Evolutionary conservation across 2,797 vertebrate species (phyloP).

Genomic region (Danio albolineatus): DNA sequence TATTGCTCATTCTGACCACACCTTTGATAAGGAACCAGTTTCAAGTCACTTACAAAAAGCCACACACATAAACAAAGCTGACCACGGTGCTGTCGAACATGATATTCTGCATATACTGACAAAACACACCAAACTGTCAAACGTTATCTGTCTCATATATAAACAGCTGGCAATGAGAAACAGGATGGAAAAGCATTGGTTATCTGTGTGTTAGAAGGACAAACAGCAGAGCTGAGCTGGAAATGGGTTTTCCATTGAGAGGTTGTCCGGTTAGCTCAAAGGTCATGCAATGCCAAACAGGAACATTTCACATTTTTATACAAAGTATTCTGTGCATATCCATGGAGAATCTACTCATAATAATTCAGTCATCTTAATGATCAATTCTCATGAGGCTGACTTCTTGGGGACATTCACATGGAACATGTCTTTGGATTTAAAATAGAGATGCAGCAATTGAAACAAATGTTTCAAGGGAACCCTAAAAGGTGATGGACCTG

Average conservation of each 20-base stretch:
- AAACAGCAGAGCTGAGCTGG: conserved; percentile 24
- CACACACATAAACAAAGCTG: conserved; percentile 33
- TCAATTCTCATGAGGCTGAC: not conserved
- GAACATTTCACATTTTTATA: conserved; percentile 9
- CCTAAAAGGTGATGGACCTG: no score
- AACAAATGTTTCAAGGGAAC: no score
- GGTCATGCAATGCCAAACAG: conserved; percentile 39
- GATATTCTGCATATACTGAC: conserved; percentile 22
- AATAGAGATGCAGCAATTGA: no score
- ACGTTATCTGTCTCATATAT: conserved; percentile 33
- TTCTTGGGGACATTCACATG: not conserved
- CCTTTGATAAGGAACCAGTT: conserved; percentile 36
- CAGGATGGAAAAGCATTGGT: conserved; percentile 37
- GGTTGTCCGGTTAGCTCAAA: conserved; percentile 38
- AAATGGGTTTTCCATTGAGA: conserved; percentile 33
- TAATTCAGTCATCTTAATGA: not conserved
- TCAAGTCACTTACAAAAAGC: conserved; percentile 3
- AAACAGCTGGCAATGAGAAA: conserved; percentile 44
- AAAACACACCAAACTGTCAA: conserved; percentile 10
- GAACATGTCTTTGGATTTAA: no score
- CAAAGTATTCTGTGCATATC: not conserved
- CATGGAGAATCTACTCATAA: not conserved
- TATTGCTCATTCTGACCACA: conserved; percentile 1
- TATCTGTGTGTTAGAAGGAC: conserved; percentile 35
- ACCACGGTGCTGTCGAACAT: conserved; percentile 2